Percentiles rank a stretch among this genome's conserved stretches.
These are phyloP conservation scores for Barbus barbus DNA, from an alignment of 2,113 vertebrate genomes.

Conservation along the genomic window DNA sequence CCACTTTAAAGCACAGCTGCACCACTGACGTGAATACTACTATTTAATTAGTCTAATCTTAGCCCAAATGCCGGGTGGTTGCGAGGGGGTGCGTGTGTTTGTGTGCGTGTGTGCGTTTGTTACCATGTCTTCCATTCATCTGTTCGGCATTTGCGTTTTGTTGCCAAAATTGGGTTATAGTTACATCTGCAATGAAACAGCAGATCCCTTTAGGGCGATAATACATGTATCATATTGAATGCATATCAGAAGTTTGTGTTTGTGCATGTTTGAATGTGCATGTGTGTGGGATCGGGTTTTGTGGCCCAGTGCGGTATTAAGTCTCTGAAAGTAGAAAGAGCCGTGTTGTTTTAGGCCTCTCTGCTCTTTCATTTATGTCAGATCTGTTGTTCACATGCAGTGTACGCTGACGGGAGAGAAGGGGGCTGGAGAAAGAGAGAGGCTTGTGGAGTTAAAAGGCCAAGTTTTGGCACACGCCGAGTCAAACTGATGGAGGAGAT, in stretches of 20 bases:
- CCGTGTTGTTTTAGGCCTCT: slow-evolving; percentile 36
- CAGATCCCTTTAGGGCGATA: background rate
- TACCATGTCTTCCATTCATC: slow-evolving; percentile 32
- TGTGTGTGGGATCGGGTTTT: slow-evolving; percentile 34
- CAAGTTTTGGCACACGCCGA: slow-evolving; percentile 31
- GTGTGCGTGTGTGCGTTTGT: slow-evolving; percentile 40
- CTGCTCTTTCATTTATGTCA: slow-evolving; percentile 45
- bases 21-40: slow-evolving; percentile 75
- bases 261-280: slow-evolving; percentile 40
- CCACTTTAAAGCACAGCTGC: slow-evolving; percentile 77
- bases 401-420: background rate
- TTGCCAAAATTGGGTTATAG: background rate
- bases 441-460: slow-evolving; percentile 37
- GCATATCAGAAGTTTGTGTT: background rate
- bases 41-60: slow-evolving; percentile 80
- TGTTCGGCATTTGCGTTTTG: slow-evolving; percentile 33
- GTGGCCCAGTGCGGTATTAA: slow-evolving; percentile 3
- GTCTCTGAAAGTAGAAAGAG: slow-evolving; percentile 17
- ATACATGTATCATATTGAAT: background rate
- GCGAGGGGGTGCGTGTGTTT: background rate
- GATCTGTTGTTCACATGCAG: slow-evolving; percentile 37
- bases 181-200: slow-evolving; percentile 23
- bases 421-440: slow-evolving; percentile 10
- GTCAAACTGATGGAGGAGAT: slow-evolving; percentile 58
- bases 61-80: slow-evolving; percentile 63